Evolutionary conservation across 2,797 vertebrate species (phyloP).

Genomic region (Aldrovandia affinis): DNA sequence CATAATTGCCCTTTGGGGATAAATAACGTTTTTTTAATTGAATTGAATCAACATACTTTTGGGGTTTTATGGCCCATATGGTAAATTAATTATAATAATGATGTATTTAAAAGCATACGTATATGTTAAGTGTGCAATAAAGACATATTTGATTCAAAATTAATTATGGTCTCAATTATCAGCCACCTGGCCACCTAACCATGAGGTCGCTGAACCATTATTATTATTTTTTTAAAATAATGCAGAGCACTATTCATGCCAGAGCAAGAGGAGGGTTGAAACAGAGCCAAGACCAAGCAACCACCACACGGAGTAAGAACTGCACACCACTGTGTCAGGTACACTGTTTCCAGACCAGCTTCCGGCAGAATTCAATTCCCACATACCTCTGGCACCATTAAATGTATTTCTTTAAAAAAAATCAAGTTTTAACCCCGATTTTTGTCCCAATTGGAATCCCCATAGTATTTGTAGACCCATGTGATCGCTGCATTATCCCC

Average conservation of each 20-base stretch:
- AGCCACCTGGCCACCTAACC: background rate
- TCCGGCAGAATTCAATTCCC: background rate
- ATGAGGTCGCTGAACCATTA: background rate
- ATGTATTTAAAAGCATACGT: background rate
- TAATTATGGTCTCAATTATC: background rate
- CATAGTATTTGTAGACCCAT: background rate
- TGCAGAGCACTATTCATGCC: background rate
- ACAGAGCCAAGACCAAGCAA: background rate
- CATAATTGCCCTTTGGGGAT: too few relatives aligned
- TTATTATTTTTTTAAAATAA: background rate
- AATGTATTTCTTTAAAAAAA: background rate
- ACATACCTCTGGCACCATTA: background rate
- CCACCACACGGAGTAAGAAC: background rate
- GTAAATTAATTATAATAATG: background rate
- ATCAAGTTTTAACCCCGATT: background rate
- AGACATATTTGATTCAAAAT: background rate
- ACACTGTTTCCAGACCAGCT: background rate
- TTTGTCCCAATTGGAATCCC: background rate
- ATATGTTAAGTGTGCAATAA: background rate
- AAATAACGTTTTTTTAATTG: too few relatives aligned
- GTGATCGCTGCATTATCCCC: background rate
- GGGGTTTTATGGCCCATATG: background rate
- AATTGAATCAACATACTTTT: background rate
- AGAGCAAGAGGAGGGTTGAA: background rate
- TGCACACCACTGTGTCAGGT: background rate